phyloP scores from a whole-genome alignment of 37 sponge, comb jelly and placozoan genomes.

The Eunapius fragilis region DNA sequence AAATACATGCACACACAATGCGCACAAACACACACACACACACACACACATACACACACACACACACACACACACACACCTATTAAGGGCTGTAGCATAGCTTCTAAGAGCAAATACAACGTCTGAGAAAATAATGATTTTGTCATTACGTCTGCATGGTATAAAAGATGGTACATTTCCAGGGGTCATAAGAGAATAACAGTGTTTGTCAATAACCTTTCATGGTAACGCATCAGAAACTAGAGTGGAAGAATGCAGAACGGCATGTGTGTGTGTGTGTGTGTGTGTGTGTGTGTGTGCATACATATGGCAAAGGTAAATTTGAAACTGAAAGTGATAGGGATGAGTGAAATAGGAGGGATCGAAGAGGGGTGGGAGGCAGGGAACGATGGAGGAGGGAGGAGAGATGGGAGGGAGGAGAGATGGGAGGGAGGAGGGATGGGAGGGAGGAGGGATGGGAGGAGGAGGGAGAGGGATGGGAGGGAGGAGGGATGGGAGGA shows the following conservation, averaged over 20 bases:
- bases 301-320: not conserved
- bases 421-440: no score
- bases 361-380: no score
- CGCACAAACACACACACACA: not conserved
- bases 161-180: not conserved
- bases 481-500: not conserved
- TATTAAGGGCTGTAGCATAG: constrained; percentile 82
- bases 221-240: constrained; percentile 95
- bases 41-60: not conserved
- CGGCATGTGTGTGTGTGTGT: no score
- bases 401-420: no score
- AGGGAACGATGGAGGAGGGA: no score
- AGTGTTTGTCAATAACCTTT: constrained; percentile 48
- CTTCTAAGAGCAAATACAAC: constrained; percentile 89
- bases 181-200: not conserved
- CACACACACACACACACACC: no score
- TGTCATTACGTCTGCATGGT: constrained; percentile 81
- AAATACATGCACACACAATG: not conserved
- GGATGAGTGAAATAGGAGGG: not conserved
- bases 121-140: constrained; percentile 98
- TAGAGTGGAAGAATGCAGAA: not conserved
- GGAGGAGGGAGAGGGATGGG: not conserved
- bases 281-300: no score
- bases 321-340: no score
- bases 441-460: not conserved